Conservation (phyloP, 2,113 vertebrate genomes). For the Ibidorhyncha struthersii region DNA sequence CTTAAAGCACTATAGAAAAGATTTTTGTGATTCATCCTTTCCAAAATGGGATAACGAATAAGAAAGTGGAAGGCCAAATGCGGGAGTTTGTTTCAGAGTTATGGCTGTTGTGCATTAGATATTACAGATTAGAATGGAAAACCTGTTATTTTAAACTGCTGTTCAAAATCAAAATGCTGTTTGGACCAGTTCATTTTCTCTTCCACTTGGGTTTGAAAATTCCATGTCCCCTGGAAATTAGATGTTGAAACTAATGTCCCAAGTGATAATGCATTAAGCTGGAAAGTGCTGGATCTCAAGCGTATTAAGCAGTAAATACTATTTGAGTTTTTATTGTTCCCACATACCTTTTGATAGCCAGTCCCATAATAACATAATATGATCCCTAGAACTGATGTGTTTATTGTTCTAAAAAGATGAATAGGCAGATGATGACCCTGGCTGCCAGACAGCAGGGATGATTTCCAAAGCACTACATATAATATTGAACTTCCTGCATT, state of each 20-base stretch:
- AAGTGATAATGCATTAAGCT: not conserved
- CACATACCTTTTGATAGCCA: slow-evolving; percentile 8
- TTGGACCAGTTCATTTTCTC: not conserved
- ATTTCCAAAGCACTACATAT: not conserved
- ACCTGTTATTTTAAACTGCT: not conserved
- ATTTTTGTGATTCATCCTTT: not conserved
- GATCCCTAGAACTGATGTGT: not conserved
- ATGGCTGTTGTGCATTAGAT: not conserved
- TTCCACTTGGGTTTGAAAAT: not conserved
- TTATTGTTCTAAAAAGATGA: slow-evolving; percentile 25
- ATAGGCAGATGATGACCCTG: slow-evolving; percentile 12
- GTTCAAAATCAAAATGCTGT: not conserved
- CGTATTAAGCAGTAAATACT: slow-evolving; percentile 30
- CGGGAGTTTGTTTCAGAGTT: not conserved
- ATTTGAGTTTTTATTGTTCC: slow-evolving; percentile 15
- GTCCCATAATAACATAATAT: not conserved
- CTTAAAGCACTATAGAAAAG: not conserved
- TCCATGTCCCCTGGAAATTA: slow-evolving; percentile 9
- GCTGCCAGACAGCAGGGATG: not conserved
- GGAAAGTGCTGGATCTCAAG: not conserved
- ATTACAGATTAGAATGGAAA: not conserved
- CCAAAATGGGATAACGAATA: not conserved
- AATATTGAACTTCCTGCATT: not conserved
- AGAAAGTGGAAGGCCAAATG: not conserved
- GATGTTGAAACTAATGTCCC: not conserved